Evolutionary conservation across 2,888 invertebrate species (phyloP).

Genomic region (Lypha dubia): DNA sequence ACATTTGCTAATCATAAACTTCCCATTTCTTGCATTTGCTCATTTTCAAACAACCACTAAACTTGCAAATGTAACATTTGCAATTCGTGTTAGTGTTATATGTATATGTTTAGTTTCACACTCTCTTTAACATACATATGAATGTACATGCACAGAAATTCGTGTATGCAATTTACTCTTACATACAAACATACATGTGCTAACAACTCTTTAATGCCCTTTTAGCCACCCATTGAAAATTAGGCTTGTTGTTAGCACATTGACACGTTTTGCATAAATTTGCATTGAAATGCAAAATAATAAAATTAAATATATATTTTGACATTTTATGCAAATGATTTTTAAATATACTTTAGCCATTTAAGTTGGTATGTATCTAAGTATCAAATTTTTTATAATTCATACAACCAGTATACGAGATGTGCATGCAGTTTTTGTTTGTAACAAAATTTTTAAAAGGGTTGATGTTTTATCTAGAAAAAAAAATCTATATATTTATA

Average conservation of each 20-base stretch:
- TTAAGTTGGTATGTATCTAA: constrained; percentile 22
- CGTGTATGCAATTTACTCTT: no score
- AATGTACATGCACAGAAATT: neutral
- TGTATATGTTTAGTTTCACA: constrained; percentile 26
- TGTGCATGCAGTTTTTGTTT: constrained; percentile 41
- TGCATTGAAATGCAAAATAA: constrained; percentile 76
- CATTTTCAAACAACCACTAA: neutral
- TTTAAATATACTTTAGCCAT: constrained; percentile 46
- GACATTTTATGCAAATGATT: constrained; percentile 69
- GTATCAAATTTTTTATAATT: constrained; percentile 16
- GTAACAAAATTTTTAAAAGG: constrained; percentile 21
- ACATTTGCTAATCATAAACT: neutral
- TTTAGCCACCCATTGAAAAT: constrained; percentile 65
- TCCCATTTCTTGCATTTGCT: neutral
- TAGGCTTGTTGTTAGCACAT: constrained; percentile 78
- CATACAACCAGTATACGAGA: neutral
- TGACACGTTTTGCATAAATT: constrained; percentile 81
- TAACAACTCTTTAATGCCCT: constrained; percentile 51
- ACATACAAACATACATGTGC: neutral
- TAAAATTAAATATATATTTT: constrained; percentile 20
- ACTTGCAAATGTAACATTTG: constrained; percentile 31
- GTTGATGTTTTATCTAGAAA: constrained; percentile 14
- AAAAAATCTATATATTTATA: neutral
- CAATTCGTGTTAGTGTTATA: constrained; percentile 61
- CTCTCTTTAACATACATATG: constrained; percentile 41